Evolutionary conservation across 2,797 vertebrate species (phyloP).

Genomic region (Periophthalmus magnuspinnatus): DNA sequence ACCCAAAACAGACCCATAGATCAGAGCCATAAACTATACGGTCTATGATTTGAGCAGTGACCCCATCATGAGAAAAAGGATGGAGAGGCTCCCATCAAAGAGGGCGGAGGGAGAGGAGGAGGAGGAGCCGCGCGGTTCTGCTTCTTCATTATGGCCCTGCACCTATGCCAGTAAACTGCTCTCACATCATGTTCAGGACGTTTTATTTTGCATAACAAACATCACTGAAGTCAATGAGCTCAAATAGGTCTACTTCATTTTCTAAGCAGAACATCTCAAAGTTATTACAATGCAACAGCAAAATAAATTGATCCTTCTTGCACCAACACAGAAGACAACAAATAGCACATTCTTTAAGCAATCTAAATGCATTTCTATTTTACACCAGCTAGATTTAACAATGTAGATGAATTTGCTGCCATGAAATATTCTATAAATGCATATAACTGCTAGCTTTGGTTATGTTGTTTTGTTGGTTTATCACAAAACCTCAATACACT

Average conservation of each 20-base stretch:
- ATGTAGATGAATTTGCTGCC: slow-evolving; percentile 61
- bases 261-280: slow-evolving; percentile 74
- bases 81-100: no score
- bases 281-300: slow-evolving; percentile 53
- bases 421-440: slow-evolving; percentile 67
- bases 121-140: neutral
- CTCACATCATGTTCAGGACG: slow-evolving; percentile 63
- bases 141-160: neutral
- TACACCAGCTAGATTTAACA: slow-evolving; percentile 78
- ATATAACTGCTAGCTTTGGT: slow-evolving; percentile 89
- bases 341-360: slow-evolving; percentile 75
- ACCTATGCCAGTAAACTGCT: neutral
- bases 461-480: slow-evolving; percentile 67
- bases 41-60: no score
- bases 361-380: slow-evolving; percentile 73
- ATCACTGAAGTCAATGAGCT: slow-evolving; percentile 72
- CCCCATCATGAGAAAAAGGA: no score
- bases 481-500: slow-evolving; percentile 38
- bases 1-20: no score
- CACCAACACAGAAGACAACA: slow-evolving; percentile 57
- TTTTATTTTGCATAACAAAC: slow-evolving; percentile 83
- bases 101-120: no score
- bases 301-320: slow-evolving; percentile 54
- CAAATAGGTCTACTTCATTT: slow-evolving; percentile 73
- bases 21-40: no score